Evolutionary conservation across 2,888 invertebrate species (phyloP), one percentile per base, ranked within the genome.

Genomic region (Hecatera dysodea): DNA sequence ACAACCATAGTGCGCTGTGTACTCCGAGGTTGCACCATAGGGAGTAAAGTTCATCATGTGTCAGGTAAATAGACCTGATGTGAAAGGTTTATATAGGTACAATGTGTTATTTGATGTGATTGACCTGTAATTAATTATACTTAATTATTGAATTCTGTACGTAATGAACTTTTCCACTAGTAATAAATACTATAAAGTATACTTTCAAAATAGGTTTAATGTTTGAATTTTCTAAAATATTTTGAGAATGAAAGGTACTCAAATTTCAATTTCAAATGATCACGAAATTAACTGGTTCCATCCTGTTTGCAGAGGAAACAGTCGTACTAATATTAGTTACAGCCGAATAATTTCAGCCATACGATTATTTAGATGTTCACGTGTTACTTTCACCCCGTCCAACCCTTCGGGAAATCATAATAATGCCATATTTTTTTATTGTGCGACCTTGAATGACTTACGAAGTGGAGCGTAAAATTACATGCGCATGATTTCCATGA

Each of bases 401-500:
- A 61, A 62, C 68, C 74, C 62, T 74, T 56, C 60, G 60, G 39
- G 48, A 75, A 71, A 71, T 75, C 33, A 79, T 78, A 70, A 75
- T 71, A 63, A 59, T 36, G 24, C 67, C 50, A 42, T 79, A 69
- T 78, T 42, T 70, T 78, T 79, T 70, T 57, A 67, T 50, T 67
- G 17, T 39, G 48, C 52, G 56, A 77, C 74, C 77, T 82, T 72
- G 68, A 69, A 74, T 73, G 72, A 68, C 62, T 60, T 48, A 61
- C 62, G 67, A 80, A 82, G 64, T 72, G 55, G 69, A 60, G 69
- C 62, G 59, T 57, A 53, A 70, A 79, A 78, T 71, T 46, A 67
- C 57, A 83, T 81, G 83, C 70, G 68, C 73, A 83, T 81, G 66
- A 76, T 83, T 74, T 72, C 62, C 73, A 81, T 76, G 64, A 56